Evolutionary conservation across 2,888 invertebrate species (phyloP).

Genomic region (Camponotus fellah): DNA sequence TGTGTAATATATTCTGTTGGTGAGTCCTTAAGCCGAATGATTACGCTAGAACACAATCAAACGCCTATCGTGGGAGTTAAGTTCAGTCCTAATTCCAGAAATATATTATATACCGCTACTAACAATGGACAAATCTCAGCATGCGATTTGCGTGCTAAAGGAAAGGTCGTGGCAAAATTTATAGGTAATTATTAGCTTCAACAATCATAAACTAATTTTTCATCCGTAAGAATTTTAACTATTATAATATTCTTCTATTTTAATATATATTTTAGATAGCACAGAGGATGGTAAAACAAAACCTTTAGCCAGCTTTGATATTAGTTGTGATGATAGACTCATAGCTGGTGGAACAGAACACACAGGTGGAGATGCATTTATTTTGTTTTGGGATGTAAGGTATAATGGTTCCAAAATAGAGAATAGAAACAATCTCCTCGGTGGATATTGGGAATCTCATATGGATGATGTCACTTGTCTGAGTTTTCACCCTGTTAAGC

Average conservation of each 20-base stretch:
- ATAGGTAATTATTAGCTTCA: conserved; percentile 80
- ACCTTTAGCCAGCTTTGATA: conserved; percentile 91
- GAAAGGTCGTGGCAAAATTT: conserved; percentile 85
- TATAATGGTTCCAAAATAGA: conserved; percentile 84
- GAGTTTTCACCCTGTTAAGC: conserved; percentile 90
- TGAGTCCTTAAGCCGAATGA: conserved; percentile 82
- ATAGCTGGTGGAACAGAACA: conserved; percentile 92
- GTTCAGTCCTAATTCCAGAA: conserved; percentile 88
- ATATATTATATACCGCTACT: conserved; percentile 88
- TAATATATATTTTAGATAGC: conserved; percentile 81
- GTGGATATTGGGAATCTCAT: conserved; percentile 95
- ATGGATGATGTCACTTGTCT: conserved; percentile 91
- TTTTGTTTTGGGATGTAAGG: conserved; percentile 94
- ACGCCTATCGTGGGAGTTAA: conserved; percentile 88
- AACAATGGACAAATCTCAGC: conserved; percentile 88
- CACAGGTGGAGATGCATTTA: conserved; percentile 90
- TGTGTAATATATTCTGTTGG: conserved; percentile 87
- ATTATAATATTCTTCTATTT: not conserved
- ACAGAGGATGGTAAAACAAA: conserved; percentile 86
- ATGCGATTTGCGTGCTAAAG: conserved; percentile 89
- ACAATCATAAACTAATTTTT: not conserved
- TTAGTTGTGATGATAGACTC: conserved; percentile 90
- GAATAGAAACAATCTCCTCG: conserved; percentile 87
- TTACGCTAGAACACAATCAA: conserved; percentile 86
- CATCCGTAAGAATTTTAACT: conserved; percentile 1